These are phyloP conservation scores for Dendrophyllia cribrosa DNA, from an alignment of 64 coral and sea anemone species.

Conservation along the genomic window DNA sequence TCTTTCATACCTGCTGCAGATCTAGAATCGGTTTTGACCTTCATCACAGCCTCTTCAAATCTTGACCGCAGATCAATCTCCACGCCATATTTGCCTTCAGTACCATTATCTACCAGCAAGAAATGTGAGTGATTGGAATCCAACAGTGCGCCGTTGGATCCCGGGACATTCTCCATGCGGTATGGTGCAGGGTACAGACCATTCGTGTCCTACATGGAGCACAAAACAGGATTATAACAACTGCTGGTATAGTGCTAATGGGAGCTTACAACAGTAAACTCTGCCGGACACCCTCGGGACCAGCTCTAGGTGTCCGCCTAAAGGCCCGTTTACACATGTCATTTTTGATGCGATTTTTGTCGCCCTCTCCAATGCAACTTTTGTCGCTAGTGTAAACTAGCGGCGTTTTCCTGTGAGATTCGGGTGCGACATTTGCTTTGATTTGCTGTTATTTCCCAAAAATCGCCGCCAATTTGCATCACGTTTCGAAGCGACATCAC, in stretches of 20 bases:
- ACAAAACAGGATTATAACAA: neutral
- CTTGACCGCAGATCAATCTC: conserved; percentile 91
- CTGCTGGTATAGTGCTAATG: neutral
- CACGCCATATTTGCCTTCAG: conserved; percentile 92
- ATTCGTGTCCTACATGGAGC: conserved; percentile 52
- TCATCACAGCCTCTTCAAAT: conserved; percentile 95
- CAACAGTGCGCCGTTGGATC: conserved; percentile 70
- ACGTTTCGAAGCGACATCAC: too few relatives aligned
- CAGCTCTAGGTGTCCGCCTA: too few relatives aligned
- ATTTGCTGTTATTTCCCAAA: too few relatives aligned
- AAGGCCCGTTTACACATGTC: too few relatives aligned
- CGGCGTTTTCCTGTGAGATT: too few relatives aligned
- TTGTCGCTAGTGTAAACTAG: too few relatives aligned
- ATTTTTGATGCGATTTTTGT: too few relatives aligned
- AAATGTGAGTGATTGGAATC: conserved; percentile 98
- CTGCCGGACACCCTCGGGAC: too few relatives aligned
- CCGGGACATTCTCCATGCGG: conserved; percentile 76
- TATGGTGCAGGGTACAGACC: conserved; percentile 89
- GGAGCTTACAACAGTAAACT: neutral
- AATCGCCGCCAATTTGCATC: too few relatives aligned
- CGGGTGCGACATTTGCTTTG: too few relatives aligned
- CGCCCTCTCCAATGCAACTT: too few relatives aligned
- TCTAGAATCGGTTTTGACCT: conserved; percentile 91
- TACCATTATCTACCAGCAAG: conserved; percentile 96
- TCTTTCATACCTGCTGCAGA: conserved; percentile 72